phyloP scores from a whole-genome alignment of 2,113 vertebrate species.

The Psammodynastes pulverulentus region DNA sequence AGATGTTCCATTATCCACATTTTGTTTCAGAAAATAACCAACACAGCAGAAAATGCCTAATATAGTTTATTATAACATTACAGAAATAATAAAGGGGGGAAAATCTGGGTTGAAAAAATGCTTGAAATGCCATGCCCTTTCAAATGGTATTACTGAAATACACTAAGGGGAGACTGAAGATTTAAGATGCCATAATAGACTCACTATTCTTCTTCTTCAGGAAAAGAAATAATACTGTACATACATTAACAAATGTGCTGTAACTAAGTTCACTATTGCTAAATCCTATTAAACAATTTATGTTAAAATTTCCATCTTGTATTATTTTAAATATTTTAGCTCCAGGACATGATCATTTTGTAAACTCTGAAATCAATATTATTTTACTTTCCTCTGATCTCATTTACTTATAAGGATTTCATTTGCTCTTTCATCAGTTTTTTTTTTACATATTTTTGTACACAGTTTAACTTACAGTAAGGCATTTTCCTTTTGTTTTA shows the following conservation, averaged over 20 bases:
- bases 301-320: neutral
- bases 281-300: neutral
- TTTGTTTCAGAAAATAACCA: neutral
- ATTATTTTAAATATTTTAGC: neutral
- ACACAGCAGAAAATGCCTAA: neutral
- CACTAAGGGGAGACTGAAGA: neutral
- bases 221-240: neutral
- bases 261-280: neutral
- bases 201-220: neutral
- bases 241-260: neutral
- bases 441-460: neutral
- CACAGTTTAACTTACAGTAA: neutral
- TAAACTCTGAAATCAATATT: neutral
- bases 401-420: neutral
- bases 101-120: neutral
- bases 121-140: constrained; percentile 4
- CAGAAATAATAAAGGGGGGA: neutral
- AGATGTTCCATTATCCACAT: neutral
- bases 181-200: neutral
- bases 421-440: neutral
- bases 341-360: neutral
- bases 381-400: neutral
- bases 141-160: neutral
- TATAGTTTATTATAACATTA: neutral
- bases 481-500: neutral